Evolutionary conservation across 2,888 invertebrate species (phyloP).

Genomic region (Lepeophtheirus nordmannii): DNA sequence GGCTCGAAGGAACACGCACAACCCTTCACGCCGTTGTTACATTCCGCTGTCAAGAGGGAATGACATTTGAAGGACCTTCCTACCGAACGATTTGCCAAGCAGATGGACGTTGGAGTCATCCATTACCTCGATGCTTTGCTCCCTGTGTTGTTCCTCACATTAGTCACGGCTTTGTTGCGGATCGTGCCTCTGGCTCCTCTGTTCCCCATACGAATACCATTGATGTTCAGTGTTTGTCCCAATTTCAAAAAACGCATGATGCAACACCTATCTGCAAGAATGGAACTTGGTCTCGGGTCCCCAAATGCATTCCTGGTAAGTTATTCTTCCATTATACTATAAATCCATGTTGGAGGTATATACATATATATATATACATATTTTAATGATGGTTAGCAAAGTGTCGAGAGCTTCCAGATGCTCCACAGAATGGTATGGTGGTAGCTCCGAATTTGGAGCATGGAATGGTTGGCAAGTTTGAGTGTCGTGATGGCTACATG

Average conservation of each 20-base stretch:
- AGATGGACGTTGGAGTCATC: conserved; percentile 86
- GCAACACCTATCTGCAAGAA: conserved; percentile 68
- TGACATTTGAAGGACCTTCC: conserved; percentile 37
- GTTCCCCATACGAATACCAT: conserved; percentile 55
- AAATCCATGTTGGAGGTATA: background rate
- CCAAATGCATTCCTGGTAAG: conserved; percentile 61
- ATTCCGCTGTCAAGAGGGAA: conserved; percentile 37
- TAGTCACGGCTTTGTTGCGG: conserved; percentile 34
- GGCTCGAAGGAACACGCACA: conserved; percentile 46
- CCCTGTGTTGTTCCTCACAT: conserved; percentile 59
- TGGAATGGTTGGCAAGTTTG: conserved; percentile 80
- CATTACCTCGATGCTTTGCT: conserved; percentile 77
- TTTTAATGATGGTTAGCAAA: conserved; percentile 38
- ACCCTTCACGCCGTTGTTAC: conserved; percentile 40
- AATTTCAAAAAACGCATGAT: conserved; percentile 53
- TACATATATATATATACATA: background rate
- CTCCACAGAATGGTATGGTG: conserved; percentile 83
- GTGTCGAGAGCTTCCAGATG: conserved; percentile 63
- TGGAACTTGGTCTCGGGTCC: conserved; percentile 88
- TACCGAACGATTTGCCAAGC: conserved; percentile 63
- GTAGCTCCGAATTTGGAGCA: conserved; percentile 95
- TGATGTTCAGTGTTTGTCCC: conserved; percentile 60
- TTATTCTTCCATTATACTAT: conserved; percentile 7
- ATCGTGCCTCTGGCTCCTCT: conserved; percentile 31
- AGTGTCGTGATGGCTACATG: conserved; percentile 80